phyloP scores from a whole-genome alignment of 2,113 vertebrate genomes.

The Collichthys lucidus region DNA sequence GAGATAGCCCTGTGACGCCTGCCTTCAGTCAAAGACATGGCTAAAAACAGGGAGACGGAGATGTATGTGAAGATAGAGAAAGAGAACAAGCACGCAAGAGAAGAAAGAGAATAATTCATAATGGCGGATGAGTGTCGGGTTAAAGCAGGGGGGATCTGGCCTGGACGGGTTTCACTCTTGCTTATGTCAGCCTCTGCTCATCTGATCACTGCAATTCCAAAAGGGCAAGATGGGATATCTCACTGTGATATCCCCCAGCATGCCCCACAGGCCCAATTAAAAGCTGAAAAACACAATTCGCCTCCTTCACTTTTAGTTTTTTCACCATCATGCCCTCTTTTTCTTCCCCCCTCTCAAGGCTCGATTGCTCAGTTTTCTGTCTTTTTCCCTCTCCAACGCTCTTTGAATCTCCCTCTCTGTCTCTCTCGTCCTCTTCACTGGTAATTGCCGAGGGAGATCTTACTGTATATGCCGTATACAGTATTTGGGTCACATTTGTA shows the following conservation, averaged over 20 bases:
- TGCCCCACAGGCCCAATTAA: conserved; percentile 72
- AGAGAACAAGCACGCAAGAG: not conserved
- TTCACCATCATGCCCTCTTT: conserved; percentile 8
- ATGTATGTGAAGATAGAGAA: conserved; percentile 38
- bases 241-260: conserved; percentile 46
- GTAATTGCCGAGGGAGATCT: conserved; percentile 43
- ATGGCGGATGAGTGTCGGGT: conserved; percentile 17
- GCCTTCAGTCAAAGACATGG: conserved; percentile 37
- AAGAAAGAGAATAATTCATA: conserved; percentile 69
- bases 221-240: conserved; percentile 44
- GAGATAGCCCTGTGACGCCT: conserved; percentile 21
- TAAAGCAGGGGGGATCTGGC: conserved; percentile 14
- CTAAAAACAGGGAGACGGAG: conserved; percentile 28
- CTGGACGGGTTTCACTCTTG: conserved; percentile 28
- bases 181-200: conserved; percentile 59
- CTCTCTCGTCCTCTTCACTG: conserved; percentile 6
- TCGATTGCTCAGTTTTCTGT: conserved; percentile 8
- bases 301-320: conserved; percentile 25
- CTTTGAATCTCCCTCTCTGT: conserved; percentile 35
- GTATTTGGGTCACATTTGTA: conserved; percentile 40
- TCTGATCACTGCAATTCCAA: conserved; percentile 51
- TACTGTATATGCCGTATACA: conserved; percentile 22
- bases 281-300: conserved; percentile 50
- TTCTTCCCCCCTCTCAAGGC: not conserved
- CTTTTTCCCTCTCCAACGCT: conserved; percentile 9